Percentiles rank a stretch among this genome's conserved stretches.
Evolutionary conservation across 2,113 vertebrate genomes (phyloP).

Genomic region (Typhlomys cinereus): DNA sequence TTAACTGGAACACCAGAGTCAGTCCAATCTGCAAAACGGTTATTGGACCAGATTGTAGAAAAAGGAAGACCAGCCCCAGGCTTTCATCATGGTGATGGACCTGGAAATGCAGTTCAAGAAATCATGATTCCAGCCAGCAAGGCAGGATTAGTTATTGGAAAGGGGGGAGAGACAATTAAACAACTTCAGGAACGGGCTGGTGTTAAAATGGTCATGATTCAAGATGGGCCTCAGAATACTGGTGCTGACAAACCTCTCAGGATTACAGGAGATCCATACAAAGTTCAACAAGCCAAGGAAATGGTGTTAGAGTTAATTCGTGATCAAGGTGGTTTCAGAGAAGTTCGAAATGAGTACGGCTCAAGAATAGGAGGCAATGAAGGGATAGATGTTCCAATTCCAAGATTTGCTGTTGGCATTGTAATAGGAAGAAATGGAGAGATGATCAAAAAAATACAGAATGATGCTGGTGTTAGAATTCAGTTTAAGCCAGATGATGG

Average conservation of each 20-base stretch:
- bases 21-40: slow-evolving; percentile 89
- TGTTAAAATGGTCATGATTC: slow-evolving; percentile 99
- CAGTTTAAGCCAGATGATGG: slow-evolving; percentile 99
- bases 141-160: slow-evolving; percentile 98
- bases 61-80: slow-evolving; percentile 96
- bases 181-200: slow-evolving; percentile 98
- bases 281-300: slow-evolving; percentile 99
- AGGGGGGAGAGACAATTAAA: slow-evolving; percentile 98
- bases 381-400: slow-evolving; percentile 97
- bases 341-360: slow-evolving; percentile 97
- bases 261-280: slow-evolving; percentile 98
- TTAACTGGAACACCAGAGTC: no score
- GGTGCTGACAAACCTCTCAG: slow-evolving; percentile 98
- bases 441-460: slow-evolving; percentile 99
- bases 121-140: slow-evolving; percentile 98
- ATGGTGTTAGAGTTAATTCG: slow-evolving; percentile 99
- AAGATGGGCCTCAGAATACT: slow-evolving; percentile 98
- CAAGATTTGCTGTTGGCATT: slow-evolving; percentile 98
- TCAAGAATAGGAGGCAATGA: slow-evolving; percentile 94
- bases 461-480: slow-evolving; percentile 97
- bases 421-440: slow-evolving; percentile 98
- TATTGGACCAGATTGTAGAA: slow-evolving; percentile 96
- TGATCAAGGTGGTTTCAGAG: slow-evolving; percentile 98
- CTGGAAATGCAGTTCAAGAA: slow-evolving; percentile 97
- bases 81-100: slow-evolving; percentile 95